Conservation (phyloP, 2,888 invertebrate species). For the Ormyrus pomaceus region DNA sequence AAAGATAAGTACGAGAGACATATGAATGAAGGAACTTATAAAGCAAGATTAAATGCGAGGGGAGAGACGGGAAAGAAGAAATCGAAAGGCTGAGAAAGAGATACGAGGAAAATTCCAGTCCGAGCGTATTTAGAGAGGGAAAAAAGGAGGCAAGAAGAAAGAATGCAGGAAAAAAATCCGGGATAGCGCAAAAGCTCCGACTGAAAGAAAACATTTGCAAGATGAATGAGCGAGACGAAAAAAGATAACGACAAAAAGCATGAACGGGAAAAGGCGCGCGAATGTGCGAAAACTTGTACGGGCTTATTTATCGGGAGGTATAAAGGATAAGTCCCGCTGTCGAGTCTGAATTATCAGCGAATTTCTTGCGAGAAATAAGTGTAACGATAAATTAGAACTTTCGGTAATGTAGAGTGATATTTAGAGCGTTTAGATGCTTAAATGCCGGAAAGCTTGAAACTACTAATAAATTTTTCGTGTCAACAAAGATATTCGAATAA, state of each 20-base stretch:
- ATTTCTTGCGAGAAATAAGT: too few species aligned
- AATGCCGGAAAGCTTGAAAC: too few species aligned
- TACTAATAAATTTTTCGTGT: too few species aligned
- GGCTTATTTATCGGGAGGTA: neutral
- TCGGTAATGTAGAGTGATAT: too few species aligned
- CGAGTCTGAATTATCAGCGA: too few species aligned
- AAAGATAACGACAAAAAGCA: neutral
- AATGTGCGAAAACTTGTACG: neutral
- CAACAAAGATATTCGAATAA: too few species aligned
- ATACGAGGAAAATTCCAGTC: constrained; percentile 2
- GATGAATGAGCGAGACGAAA: neutral
- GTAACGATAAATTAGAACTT: too few species aligned
- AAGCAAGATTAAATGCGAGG: constrained; percentile 26
- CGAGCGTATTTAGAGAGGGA: neutral
- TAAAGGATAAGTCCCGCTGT: too few species aligned
- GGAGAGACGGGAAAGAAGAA: constrained; percentile 7
- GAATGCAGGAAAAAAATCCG: neutral
- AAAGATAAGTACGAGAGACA: too few species aligned
- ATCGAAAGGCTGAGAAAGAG: constrained; percentile 21
- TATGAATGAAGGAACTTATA: constrained; percentile 15
- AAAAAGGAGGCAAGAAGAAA: neutral
- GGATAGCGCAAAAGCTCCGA: neutral
- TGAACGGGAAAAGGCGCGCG: constrained; percentile 18
- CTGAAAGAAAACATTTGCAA: constrained; percentile 23
- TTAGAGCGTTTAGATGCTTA: too few species aligned